Percentiles rank a stretch among this genome's conserved stretches.
These are phyloP conservation scores for Nyctereutes procyonoides DNA, from an alignment of 2,113 vertebrate species.

Conservation along the genomic window DNA sequence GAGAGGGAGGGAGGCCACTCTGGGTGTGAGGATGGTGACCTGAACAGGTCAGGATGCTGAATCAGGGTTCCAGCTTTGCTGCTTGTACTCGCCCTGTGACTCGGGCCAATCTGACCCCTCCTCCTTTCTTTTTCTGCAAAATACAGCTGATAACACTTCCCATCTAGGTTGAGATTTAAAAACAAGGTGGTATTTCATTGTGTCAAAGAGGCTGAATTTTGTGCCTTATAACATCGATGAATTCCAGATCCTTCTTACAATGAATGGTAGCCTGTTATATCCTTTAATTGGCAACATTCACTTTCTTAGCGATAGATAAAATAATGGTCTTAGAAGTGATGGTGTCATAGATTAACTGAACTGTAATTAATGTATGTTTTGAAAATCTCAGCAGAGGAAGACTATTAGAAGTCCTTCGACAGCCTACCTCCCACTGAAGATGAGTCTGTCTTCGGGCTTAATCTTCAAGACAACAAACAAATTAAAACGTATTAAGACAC, in stretches of 20 bases:
- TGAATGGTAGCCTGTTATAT: neutral
- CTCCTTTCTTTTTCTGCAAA: neutral
- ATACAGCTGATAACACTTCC: neutral
- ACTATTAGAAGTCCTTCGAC: neutral
- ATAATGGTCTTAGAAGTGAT: neutral
- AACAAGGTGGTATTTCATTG: neutral
- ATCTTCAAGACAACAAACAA: constrained; percentile 58
- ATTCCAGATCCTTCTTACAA: neutral
- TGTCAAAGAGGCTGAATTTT: neutral
- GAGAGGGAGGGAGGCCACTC: neutral
- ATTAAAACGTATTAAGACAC: constrained; percentile 57
- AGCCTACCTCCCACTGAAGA: neutral
- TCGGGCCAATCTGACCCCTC: neutral
- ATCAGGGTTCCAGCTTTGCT: neutral
- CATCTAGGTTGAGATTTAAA: neutral
- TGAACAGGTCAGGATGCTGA: neutral
- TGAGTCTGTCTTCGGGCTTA: neutral
- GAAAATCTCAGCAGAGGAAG: neutral
- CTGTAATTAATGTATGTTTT: constrained; percentile 28
- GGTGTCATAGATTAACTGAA: neutral
- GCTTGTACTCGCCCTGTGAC: neutral
- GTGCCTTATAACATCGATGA: neutral
- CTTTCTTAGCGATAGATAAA: neutral
- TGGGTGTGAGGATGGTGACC: neutral
- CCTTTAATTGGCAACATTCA: neutral